phyloP scores from a whole-genome alignment of 2,888 invertebrate species.

The Lymantria monacha region DNA sequence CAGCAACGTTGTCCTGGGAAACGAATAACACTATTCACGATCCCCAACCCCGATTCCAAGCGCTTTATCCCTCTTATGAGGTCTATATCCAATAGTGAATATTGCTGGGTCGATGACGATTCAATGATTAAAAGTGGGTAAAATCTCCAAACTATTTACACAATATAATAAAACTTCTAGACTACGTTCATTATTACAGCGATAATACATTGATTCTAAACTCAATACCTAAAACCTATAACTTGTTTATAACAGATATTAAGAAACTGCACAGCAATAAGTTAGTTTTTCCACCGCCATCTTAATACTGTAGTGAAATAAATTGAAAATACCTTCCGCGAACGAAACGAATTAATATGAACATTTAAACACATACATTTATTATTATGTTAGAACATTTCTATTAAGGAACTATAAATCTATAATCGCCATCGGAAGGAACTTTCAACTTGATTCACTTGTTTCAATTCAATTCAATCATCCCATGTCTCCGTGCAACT shows the following conservation, averaged over 20 bases:
- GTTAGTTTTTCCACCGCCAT: slow-evolving; percentile 10
- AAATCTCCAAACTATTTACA: too few species aligned
- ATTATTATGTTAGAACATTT: slow-evolving; percentile 10
- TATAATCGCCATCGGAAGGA: slow-evolving; percentile 7
- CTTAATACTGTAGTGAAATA: slow-evolving; percentile 22
- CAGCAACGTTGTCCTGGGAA: too few species aligned
- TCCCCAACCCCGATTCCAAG: too few species aligned
- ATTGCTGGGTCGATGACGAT: too few species aligned
- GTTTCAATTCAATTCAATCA: too few species aligned
- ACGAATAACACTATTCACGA: too few species aligned
- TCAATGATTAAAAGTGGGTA: too few species aligned
- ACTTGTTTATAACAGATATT: neutral
- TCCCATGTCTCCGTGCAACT: neutral
- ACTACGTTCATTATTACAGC: too few species aligned
- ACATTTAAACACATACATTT: slow-evolving; percentile 16
- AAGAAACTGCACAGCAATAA: slow-evolving; percentile 34
- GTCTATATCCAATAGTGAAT: too few species aligned
- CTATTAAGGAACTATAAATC: slow-evolving; percentile 1
- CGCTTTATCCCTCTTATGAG: too few species aligned
- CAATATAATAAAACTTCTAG: too few species aligned
- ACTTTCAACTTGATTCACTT: slow-evolving; percentile 21
- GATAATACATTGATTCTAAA: neutral
- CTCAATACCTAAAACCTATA: neutral
- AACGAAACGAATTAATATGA: slow-evolving; percentile 13
- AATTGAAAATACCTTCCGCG: slow-evolving; percentile 20